A percentile compares a stretch with the other conserved stretches of the same genome.
Conservation (phyloP, 2,113 vertebrate genomes). For the Tauraco erythrolophus region DNA sequence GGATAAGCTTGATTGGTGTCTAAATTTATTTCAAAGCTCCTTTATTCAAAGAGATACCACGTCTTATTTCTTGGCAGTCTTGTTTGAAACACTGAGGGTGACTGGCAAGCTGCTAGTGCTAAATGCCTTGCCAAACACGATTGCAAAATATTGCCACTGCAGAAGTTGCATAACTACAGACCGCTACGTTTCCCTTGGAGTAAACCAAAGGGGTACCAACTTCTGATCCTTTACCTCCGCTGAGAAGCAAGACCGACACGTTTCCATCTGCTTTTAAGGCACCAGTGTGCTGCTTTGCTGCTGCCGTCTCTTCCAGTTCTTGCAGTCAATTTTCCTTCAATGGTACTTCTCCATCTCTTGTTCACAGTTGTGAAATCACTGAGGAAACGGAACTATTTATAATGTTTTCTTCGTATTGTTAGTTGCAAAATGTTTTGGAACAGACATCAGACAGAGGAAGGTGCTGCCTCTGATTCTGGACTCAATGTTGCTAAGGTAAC, state of each 20-base stretch:
- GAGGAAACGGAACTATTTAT: background rate
- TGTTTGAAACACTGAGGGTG: background rate
- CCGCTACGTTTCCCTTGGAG: background rate
- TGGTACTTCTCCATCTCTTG: background rate
- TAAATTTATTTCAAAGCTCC: background rate
- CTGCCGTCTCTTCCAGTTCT: background rate
- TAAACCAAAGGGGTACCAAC: background rate
- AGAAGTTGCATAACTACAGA: background rate
- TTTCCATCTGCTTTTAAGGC: background rate
- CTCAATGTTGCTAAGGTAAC: background rate
- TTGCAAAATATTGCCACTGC: slow-evolving; percentile 17
- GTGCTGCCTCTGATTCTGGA: background rate
- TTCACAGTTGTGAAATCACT: background rate
- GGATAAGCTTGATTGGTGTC: background rate
- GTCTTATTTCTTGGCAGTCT: slow-evolving; percentile 12
- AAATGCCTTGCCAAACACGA: background rate
- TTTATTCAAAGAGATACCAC: background rate
- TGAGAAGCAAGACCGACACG: fast-evolving
- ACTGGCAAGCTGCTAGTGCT: background rate
- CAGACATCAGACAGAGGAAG: background rate
- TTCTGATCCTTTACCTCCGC: background rate
- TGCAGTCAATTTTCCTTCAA: background rate
- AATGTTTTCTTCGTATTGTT: background rate
- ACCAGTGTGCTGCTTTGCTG: background rate
- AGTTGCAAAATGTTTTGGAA: background rate